Evolutionary conservation across 2,113 vertebrate genomes (phyloP).

Genomic region (Gorsachius goisagi): DNA sequence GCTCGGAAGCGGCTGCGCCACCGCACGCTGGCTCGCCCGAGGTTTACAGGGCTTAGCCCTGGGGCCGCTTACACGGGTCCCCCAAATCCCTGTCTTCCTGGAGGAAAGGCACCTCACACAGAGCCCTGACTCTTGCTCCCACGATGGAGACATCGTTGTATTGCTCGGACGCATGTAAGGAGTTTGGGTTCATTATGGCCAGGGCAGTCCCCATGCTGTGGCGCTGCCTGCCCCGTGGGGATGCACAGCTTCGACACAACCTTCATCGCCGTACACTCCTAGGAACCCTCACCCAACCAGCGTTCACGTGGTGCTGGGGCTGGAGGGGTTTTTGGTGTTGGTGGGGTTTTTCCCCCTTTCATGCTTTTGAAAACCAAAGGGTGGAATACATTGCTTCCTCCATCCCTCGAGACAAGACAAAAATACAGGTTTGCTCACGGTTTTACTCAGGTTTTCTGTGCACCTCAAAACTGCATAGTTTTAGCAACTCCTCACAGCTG

Average conservation of each 20-base stretch:
- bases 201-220: background rate
- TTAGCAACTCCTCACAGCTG: background rate
- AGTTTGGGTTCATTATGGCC: background rate
- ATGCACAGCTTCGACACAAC: background rate
- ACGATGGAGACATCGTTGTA: background rate
- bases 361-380: background rate
- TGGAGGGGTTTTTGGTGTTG: background rate
- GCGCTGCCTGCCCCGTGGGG: background rate
- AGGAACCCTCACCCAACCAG: background rate
- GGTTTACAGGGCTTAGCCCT: background rate
- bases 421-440: background rate
- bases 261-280: background rate
- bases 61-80: background rate
- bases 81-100: background rate
- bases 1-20: background rate
- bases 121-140: background rate
- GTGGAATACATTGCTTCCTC: background rate
- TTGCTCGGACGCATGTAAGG: background rate
- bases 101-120: background rate
- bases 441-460: background rate
- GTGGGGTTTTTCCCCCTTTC: background rate
- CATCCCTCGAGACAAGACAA: background rate
- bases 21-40: accelerated
- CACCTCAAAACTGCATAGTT: background rate
- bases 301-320: accelerated